Base-by-base conservation (phyloP, 2,797 vertebrate species). In the Holocentrus rufus region DNA sequence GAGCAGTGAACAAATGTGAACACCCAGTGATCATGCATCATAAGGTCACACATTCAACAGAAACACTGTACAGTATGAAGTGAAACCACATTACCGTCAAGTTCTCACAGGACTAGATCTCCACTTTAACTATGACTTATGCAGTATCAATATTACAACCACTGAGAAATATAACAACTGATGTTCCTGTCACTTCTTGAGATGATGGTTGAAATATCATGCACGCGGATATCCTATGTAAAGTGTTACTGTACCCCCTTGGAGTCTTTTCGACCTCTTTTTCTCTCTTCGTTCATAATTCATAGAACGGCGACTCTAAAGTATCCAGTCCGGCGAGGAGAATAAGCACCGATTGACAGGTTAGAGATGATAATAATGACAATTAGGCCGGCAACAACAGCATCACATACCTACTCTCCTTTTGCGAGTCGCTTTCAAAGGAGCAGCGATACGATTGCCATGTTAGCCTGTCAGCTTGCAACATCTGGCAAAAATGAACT, bases 401-500 rank as follows among this genome's bases (percentile, higher is more conserved):
- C 52, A 58, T 22, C 9, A 55, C 27, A 44, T 34, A 4, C 13
- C 42, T 17, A n/a, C 34, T 25, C 9, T 17, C 30, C 27, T 31
- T 50, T 62, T 23, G 2, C 15, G 27, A 57, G 34, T 59, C n/a
- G 5, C 18, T 11, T 31, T 58, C 27, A 46, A 63, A 17, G 57
- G 2, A 59, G 34, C 34, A 59, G 17, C 57, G 31, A 39, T 36
- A 59, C 34, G 20, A 36, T 39, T 39, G 34, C 42, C 44, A 49
- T 34, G 65, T 44, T 68, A 13, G 46, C 30, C 66, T 69, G 59
- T 22, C 60, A 67, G 14, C 42, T 42, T 23, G 49, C 76, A 69
- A 76, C 78, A 80, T 75, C 77, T 80, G 67, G 71, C 54, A 73
- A 72, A 39, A 78, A 54, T 70, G 65, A 76, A 84, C 83, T 85